Evolutionary conservation across 1,140 invertebrate genomes (phyloP).

Genomic region (Pogonognathellus flavescens): DNA sequence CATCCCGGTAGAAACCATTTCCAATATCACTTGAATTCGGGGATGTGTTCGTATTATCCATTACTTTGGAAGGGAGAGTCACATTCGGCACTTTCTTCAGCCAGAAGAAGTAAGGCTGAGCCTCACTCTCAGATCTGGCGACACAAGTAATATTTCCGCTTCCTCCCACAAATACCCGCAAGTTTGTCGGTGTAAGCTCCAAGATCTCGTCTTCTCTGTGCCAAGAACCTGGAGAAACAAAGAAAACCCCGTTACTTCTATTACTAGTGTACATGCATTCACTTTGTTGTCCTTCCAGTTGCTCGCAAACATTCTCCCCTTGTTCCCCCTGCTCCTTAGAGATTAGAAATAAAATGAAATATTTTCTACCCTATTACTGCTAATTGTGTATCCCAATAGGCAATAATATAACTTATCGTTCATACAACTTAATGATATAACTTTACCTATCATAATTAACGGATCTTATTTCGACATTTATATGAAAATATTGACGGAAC

Average conservation of each 20-base stretch:
- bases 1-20: conserved; percentile 30
- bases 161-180: conserved; percentile 60
- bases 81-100: conserved; percentile 57
- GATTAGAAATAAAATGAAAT: conserved; percentile 37
- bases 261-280: background rate
- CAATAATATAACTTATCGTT: background rate
- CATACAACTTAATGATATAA: no score
- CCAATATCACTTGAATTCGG: conserved; percentile 30
- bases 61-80: background rate
- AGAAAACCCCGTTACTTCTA: background rate
- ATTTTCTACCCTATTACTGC: conserved; percentile 4
- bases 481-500: no score
- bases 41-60: conserved; percentile 28
- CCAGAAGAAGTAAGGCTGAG: conserved; percentile 59
- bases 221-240: conserved; percentile 30
- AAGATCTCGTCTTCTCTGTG: conserved; percentile 60
- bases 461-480: no score
- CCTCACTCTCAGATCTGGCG: conserved; percentile 55
- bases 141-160: conserved; percentile 62
- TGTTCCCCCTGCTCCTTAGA: conserved; percentile 10
- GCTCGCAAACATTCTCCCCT: background rate
- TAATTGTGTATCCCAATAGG: background rate
- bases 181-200: conserved; percentile 61
- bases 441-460: no score
- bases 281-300: no score